Base-by-base conservation (phyloP, 2,113 vertebrate species). In the Sebastes schlegelii region DNA sequence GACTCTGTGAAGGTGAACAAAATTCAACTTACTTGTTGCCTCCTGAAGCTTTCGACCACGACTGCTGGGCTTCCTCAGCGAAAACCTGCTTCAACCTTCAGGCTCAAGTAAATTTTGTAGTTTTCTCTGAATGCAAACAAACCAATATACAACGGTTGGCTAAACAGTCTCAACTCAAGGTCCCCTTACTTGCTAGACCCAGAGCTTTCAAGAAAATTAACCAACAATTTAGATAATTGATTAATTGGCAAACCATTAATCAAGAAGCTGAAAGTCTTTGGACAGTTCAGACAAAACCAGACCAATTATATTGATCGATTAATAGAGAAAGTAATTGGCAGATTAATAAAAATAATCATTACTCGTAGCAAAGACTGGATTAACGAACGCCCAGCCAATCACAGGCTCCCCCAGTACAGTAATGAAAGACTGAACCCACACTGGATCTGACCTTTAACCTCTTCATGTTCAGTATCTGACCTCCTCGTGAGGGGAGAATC, bases 381-480 rank as follows among this genome's bases (percentile, higher is more conserved):
- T n/a, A 4, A 61, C 1, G 13, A 17, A 13, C 13, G 5, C 12
- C 34, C 34, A 34, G 34, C 34, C 34, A 34, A 34, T 34, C 34
- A 34, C 34, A 34, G 34, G 34, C 34, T 34, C 34, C 4, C 34
- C 34, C 34, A 34, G 34, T 34, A 34, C 13, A 49, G 48, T 34
- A 34, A 34, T 34, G 34, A 34, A 34, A 49, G 48, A 43, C 46
- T 68, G 34, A 74, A 61, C 4, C 61, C 79, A 43, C 66, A 3
- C 63, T 65, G 70, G 74, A 62, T 45, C 68, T 17, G 60, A 82
- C 74, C 77, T 78, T 81, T 81, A 12, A 67, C 61, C 69, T 55
- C 46, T 42, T 9, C 61, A 51, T 49, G 61, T 69, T 55, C 51
- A 0, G 66, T 55, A 34, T 34, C 4, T 34, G 34, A 34, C 34